Conservation (phyloP, 2,113 vertebrate genomes). For the Emydocephalus ijimae region DNA sequence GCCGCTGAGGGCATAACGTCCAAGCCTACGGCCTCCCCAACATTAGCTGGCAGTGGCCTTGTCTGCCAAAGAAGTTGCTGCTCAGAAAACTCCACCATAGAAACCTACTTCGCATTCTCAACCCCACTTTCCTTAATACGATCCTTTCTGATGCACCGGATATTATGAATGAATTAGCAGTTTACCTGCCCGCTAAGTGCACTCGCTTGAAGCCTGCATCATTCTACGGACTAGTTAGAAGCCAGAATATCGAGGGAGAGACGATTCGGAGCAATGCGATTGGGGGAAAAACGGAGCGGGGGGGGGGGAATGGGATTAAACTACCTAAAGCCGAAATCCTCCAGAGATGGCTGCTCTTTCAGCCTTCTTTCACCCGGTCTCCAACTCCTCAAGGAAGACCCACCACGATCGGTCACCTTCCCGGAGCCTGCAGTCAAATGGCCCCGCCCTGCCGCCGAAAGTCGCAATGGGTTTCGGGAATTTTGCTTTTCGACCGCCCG, state of each 20-base stretch:
- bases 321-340: neutral
- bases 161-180: neutral
- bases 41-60: too few species aligned
- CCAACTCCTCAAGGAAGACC: neutral
- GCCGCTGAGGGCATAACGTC: neutral
- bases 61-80: neutral
- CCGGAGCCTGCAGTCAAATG: accelerated
- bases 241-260: neutral
- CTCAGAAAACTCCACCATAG: neutral
- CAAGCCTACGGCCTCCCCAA: neutral
- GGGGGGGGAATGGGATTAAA: neutral
- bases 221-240: neutral
- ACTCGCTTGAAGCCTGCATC: neutral
- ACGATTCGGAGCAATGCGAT: too few species aligned
- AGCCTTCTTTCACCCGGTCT: neutral
- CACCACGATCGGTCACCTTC: slow-evolving; percentile 44
- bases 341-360: too few species aligned
- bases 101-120: neutral
- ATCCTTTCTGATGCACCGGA: neutral
- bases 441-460: neutral
- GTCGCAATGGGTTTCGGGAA: neutral
- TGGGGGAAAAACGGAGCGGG: too few species aligned
- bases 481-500: neutral
- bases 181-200: neutral
- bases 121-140: neutral